Evolutionary conservation across 2,797 vertebrate species (phyloP).

Genomic region (Neosalanx taihuensis): DNA sequence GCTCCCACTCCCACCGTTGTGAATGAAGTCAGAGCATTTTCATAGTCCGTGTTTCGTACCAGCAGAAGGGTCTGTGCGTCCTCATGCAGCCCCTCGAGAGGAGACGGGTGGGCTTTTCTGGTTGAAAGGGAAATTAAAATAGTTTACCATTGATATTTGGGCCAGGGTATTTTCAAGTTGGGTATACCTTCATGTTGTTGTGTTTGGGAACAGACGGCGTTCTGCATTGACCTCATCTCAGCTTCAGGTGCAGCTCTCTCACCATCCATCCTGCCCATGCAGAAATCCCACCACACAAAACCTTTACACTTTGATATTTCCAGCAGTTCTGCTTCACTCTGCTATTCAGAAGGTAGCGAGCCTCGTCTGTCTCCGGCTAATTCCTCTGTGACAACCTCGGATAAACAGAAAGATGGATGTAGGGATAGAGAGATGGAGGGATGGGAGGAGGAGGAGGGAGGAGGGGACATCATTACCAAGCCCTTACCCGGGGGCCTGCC

Average conservation of each 20-base stretch:
- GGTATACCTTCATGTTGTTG: constrained; percentile 15
- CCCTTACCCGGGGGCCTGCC: constrained; percentile 65
- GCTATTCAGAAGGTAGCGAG: constrained; percentile 40
- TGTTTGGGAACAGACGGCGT: constrained; percentile 6
- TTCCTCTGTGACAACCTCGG: constrained; percentile 47
- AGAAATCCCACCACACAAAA: constrained; percentile 51
- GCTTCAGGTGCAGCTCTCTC: constrained; percentile 50
- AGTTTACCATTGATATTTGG: background rate
- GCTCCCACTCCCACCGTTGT: too few species aligned
- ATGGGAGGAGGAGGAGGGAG: constrained; percentile 30
- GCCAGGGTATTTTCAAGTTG: constrained; percentile 7
- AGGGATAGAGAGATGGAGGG: constrained; percentile 46
- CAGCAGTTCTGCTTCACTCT: constrained; percentile 31
- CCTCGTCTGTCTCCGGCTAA: constrained; percentile 30
- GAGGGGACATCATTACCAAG: constrained; percentile 65
- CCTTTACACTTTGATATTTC: constrained; percentile 64
- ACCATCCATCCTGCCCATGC: constrained; percentile 52
- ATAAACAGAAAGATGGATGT: constrained; percentile 49
- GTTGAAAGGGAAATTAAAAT: background rate
- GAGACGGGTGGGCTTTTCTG: too few species aligned
- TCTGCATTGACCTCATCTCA: constrained; percentile 29
- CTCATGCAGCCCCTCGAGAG: too few species aligned
- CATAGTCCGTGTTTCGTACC: too few species aligned
- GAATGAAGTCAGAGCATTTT: too few species aligned
- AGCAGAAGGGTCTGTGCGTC: too few species aligned